Evolutionary conservation across 2,797 vertebrate genomes (phyloP).

Genomic region (Cichlasoma orientale): DNA sequence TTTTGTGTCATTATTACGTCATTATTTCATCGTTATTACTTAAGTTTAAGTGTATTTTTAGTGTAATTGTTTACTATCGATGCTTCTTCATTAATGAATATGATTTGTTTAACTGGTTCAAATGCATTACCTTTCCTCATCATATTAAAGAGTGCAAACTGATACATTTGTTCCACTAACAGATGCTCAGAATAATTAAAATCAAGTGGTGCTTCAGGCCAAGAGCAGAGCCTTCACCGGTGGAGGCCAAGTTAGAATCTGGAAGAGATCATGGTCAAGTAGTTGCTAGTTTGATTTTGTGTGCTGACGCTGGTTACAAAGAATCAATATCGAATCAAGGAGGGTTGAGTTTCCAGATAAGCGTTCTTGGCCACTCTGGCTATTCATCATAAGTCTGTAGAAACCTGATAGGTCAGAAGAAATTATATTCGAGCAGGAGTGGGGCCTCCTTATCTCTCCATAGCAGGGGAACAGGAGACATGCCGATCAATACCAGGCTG

Average conservation of each 20-base stretch:
- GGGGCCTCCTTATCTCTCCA: constrained; percentile 93
- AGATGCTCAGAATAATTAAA: constrained; percentile 12
- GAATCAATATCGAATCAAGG: constrained; percentile 98
- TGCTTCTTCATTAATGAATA: background rate
- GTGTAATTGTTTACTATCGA: background rate
- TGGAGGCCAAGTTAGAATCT: constrained; percentile 82
- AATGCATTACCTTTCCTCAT: background rate
- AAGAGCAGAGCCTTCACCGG: constrained; percentile 1
- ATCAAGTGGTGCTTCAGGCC: constrained; percentile 31
- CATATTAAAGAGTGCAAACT: background rate
- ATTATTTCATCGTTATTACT: background rate
- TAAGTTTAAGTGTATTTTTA: background rate
- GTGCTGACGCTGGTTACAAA: constrained; percentile 90
- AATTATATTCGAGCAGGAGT: constrained; percentile 94
- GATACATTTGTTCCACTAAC: constrained; percentile 14
- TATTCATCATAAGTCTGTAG: constrained; percentile 99
- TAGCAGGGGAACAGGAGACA: constrained; percentile 94
- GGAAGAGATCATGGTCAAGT: constrained; percentile 90
- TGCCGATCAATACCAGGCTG: constrained; percentile 89
- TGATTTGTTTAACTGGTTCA: background rate
- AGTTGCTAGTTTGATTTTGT: constrained; percentile 89
- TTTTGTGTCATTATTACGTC: background rate
- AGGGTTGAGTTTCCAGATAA: constrained; percentile 92
- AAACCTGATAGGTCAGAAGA: constrained; percentile 97
- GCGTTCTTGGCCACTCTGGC: constrained; percentile 89